phyloP scores from a whole-genome alignment of 2,888 invertebrate genomes.

The Diadegma fenestrale region DNA sequence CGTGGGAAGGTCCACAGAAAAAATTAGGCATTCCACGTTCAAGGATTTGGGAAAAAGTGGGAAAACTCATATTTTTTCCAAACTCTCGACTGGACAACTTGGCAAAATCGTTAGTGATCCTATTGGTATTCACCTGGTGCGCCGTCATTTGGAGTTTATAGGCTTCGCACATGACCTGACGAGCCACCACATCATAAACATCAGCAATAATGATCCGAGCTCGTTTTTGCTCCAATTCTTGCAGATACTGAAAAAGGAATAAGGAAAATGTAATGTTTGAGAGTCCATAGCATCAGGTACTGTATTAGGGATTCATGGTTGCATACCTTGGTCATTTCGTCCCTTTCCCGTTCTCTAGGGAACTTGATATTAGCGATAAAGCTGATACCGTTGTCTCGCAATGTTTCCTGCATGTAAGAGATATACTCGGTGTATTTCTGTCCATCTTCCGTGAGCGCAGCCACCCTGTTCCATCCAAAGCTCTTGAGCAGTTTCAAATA shows the following conservation, averaged over 20 bases:
- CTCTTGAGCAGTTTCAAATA: slow-evolving; percentile 88
- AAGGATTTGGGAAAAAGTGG: neutral
- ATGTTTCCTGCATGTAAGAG: slow-evolving; percentile 88
- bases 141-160: slow-evolving; percentile 90
- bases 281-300: too few relatives aligned
- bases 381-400: slow-evolving; percentile 88
- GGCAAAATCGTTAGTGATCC: neutral
- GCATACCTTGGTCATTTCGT: slow-evolving; percentile 86
- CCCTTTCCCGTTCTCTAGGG: slow-evolving; percentile 86
- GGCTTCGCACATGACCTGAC: slow-evolving; percentile 94
- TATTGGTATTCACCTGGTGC: slow-evolving; percentile 76
- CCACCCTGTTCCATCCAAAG: slow-evolving; percentile 90
- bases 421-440: slow-evolving; percentile 93
- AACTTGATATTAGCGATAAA: slow-evolving; percentile 90
- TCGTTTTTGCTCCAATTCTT: slow-evolving; percentile 88
- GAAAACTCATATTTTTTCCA: neutral
- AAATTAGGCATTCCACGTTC: neutral
- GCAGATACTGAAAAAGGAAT: slow-evolving; percentile 86
- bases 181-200: slow-evolving; percentile 90
- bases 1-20: too few relatives aligned
- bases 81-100: neutral
- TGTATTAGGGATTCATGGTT: slow-evolving; percentile 77
- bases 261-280: neutral
- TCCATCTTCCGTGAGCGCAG: slow-evolving; percentile 92
- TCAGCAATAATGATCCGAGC: slow-evolving; percentile 93